Evolutionary conservation across 2,113 vertebrate species (phyloP).

Genomic region (Tupaia tana): DNA sequence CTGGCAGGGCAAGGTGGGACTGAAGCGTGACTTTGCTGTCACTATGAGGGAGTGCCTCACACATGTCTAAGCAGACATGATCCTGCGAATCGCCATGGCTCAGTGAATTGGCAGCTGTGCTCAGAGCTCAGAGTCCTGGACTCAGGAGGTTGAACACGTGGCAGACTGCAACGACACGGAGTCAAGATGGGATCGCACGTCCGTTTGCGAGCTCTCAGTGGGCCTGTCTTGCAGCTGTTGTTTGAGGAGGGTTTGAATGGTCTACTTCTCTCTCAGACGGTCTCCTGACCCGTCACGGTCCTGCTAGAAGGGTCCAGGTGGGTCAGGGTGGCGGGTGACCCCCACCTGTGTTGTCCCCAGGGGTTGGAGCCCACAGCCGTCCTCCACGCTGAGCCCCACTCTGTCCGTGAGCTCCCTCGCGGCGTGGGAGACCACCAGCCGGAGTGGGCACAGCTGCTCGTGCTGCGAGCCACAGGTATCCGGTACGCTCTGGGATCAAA

Average conservation of each 20-base stretch:
- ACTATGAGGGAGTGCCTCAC: accelerated
- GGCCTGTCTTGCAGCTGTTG: neutral
- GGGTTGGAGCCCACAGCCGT: accelerated
- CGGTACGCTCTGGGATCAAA: neutral
- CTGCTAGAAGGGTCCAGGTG: neutral
- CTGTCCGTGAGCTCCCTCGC: accelerated
- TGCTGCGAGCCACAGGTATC: accelerated
- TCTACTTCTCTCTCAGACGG: neutral
- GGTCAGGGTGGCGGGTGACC: no score
- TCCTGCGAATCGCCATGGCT: accelerated
- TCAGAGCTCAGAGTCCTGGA: accelerated
- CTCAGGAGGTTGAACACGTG: accelerated
- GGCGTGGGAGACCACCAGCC: accelerated
- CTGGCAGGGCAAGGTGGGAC: no score
- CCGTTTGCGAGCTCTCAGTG: accelerated
- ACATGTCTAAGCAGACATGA: accelerated
- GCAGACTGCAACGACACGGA: accelerated
- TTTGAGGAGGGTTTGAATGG: accelerated
- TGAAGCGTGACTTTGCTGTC: no score
- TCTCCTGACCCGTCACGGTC: neutral
- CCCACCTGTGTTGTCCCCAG: accelerated
- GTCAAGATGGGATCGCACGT: neutral
- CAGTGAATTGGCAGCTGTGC: accelerated
- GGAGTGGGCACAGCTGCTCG: accelerated
- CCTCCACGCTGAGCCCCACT: accelerated